A percentile compares a stretch with the other conserved stretches of the same genome.
These are phyloP conservation scores for Paradisaea rubra DNA, from an alignment of 2,113 vertebrate species.

Conservation along the genomic window DNA sequence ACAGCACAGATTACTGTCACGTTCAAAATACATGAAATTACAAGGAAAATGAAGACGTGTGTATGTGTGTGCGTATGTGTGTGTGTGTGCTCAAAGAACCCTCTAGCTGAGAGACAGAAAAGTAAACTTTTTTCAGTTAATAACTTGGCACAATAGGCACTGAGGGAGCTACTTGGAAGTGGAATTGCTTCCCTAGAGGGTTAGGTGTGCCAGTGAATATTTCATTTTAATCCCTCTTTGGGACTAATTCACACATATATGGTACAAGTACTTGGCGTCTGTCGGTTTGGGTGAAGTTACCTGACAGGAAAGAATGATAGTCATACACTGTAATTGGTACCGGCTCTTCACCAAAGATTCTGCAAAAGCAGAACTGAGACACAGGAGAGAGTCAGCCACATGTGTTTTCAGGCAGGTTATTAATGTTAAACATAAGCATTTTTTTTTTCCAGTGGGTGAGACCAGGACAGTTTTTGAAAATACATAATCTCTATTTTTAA, in stretches of 20 bases:
- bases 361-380: neutral
- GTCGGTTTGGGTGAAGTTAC: neutral
- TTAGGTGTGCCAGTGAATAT: neutral
- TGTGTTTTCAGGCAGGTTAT: neutral
- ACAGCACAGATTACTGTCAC: neutral
- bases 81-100: neutral
- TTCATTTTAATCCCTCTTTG: neutral
- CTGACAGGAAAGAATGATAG: neutral
- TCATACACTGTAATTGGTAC: neutral
- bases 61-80: rapidly evolving
- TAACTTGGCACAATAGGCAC: neutral
- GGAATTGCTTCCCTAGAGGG: neutral
- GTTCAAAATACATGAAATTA: neutral
- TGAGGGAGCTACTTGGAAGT: neutral
- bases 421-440: neutral
- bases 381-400: neutral
- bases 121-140: neutral
- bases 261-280: neutral
- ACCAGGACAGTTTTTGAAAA: neutral
- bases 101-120: neutral
- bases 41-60: neutral
- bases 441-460: neutral
- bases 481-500: neutral
- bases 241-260: neutral
- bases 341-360: neutral